Base-by-base conservation (phyloP, 2,888 invertebrate genomes). In the Villa cingulata region DNA sequence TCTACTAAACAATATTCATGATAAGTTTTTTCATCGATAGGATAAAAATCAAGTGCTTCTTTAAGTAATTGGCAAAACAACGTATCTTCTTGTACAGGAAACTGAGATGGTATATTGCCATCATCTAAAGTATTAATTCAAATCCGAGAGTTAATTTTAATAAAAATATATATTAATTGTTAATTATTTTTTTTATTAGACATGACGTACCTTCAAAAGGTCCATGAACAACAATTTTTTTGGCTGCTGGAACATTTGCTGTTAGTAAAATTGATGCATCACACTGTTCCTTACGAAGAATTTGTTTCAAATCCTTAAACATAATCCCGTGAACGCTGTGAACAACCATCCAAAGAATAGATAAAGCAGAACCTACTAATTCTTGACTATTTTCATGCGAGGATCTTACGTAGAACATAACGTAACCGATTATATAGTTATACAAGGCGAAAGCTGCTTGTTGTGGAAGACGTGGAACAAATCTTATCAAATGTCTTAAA, bases 301-400 rank as follows among this genome's bases (percentile, higher is more conserved):
- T 97, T 71, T 98, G 97, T 62, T 98, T 99, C 19, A 99, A 72
- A 70, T 99, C 98, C 71, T 99, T 99, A 64, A 99, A 97, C 85
- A 95, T 96, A 50, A 99, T 92, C 17, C 97, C 97, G 62, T 97
- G 94, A 0, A 98, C 96, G 64, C 92, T 94, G 57, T 98, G 97
- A 1, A 96, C 95, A 20, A 97, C 94, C 87, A 95, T 91, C 95
- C 97, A 97, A 2, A 97, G 72, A 47, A 98, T 81, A 0, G 95
- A 92, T 3, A 98, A 72, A 0, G 97, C 97, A 17, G 92, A 86
- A 9, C 94, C 92, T 51, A 97, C 91, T 41, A 68, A 68, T 60
- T 91, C 86, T 60, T 95, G 94, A 0, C 94, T 92, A 41, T 90
- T 88, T 62, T 97, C 96, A 60, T 94, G 90, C 0, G 97, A 94